Evolutionary conservation across 1,140 invertebrate genomes (phyloP).

Genomic region (Limonius californicus): DNA sequence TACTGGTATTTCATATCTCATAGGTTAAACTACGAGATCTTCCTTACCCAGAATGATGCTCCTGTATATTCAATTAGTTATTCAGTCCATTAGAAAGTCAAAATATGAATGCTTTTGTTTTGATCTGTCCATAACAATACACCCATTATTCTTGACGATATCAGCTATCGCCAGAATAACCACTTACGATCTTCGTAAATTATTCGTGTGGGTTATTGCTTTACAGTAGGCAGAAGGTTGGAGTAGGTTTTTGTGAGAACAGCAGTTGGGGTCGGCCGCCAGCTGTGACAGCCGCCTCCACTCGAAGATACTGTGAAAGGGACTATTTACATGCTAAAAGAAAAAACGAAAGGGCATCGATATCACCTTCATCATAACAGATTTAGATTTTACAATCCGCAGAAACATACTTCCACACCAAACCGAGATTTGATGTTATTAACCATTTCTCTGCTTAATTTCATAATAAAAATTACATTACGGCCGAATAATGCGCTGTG

Average conservation of each 20-base stretch:
- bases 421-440: background rate
- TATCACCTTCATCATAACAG: background rate
- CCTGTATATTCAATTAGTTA: too few relatives aligned
- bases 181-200: background rate
- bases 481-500: background rate
- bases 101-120: too few relatives aligned
- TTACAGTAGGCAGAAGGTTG: background rate
- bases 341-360: background rate
- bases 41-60: too few relatives aligned
- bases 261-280: background rate
- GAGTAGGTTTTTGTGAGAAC: constrained; percentile 2
- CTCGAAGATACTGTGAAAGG: constrained; percentile 1
- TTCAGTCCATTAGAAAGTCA: too few relatives aligned
- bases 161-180: too few relatives aligned
- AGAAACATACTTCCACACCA: background rate
- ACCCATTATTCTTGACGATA: too few relatives aligned
- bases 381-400: background rate
- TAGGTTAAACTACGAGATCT: too few relatives aligned
- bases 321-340: constrained; percentile 4
- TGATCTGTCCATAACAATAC: too few relatives aligned
- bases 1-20: too few relatives aligned
- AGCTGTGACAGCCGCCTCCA: background rate
- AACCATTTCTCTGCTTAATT: background rate
- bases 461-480: background rate
- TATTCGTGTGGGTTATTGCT: background rate